Conservation (phyloP, 53 echinoderm and acorn worm genomes). For the Echinarachnius parma region DNA sequence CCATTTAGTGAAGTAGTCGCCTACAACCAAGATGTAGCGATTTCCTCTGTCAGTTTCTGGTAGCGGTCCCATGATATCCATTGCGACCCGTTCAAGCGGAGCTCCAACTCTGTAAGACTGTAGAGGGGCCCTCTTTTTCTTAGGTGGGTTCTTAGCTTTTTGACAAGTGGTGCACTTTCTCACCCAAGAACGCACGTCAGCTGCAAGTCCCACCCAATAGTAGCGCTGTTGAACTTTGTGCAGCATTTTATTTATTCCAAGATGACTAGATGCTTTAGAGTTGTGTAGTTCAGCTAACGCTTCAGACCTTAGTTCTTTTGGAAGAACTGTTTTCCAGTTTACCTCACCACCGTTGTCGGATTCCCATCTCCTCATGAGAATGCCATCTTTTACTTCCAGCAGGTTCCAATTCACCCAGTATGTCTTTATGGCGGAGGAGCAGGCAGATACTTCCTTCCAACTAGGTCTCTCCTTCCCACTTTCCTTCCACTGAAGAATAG, state of each 20-base stretch:
- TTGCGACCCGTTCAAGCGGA: conserved; percentile 23
- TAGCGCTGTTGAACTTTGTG: not conserved
- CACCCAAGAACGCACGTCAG: conserved; percentile 13
- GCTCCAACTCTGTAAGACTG: conserved; percentile 18
- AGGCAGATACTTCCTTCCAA: not conserved
- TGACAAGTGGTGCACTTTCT: conserved; percentile 23
- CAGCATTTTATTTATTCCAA: conserved; percentile 5
- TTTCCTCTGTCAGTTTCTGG: conserved; percentile 45
- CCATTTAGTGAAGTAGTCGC: conserved; percentile 45
- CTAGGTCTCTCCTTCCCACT: not conserved
- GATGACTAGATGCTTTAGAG: conserved; percentile 13
- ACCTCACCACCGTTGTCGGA: conserved; percentile 7
- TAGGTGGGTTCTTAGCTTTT: not conserved
- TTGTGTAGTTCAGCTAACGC: conserved; percentile 5
- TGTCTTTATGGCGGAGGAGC: conserved; percentile 3
- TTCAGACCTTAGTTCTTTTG: not conserved
- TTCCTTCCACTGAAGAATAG: not conserved
- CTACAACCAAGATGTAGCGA: conserved; percentile 24
- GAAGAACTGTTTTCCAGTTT: not conserved
- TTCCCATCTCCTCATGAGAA: conserved; percentile 15
- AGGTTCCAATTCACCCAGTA: conserved; percentile 37
- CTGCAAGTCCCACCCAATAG: conserved; percentile 25
- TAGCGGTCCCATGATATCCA: conserved; percentile 48
- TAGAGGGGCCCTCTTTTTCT: conserved; percentile 2
- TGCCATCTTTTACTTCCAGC: conserved; percentile 1